These are phyloP conservation scores for Phainopepla nitens DNA, from an alignment of 2,113 vertebrate species.

Conservation along the genomic window DNA sequence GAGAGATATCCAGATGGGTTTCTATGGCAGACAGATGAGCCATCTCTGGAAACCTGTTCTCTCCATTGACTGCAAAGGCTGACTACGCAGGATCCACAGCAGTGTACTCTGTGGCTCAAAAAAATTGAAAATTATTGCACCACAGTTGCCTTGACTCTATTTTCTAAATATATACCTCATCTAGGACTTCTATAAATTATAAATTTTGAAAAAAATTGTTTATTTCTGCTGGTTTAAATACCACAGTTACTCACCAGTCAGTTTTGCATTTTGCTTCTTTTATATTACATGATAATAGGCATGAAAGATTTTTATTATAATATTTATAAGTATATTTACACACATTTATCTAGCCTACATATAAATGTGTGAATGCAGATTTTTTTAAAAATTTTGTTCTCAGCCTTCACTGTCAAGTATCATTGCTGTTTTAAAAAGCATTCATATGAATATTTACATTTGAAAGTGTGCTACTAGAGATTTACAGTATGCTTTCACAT, in stretches of 20 bases:
- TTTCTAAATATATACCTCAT: background rate
- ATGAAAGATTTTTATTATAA: background rate
- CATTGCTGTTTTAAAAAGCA: background rate
- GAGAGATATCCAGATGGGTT: conserved; percentile 34
- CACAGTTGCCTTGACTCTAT: background rate
- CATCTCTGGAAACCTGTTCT: background rate
- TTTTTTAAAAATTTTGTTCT: background rate
- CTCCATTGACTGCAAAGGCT: conserved; percentile 21
- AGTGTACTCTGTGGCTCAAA: background rate
- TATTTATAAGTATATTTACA: background rate
- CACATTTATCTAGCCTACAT: background rate
- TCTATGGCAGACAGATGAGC: conserved; percentile 46
- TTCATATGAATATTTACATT: background rate
- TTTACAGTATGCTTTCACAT: background rate
- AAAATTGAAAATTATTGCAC: background rate
- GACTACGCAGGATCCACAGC: background rate
- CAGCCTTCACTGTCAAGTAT: background rate
- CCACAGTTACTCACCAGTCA: background rate
- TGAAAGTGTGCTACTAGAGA: background rate
- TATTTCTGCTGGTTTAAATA: background rate
- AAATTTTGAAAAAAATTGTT: background rate
- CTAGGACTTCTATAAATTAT: background rate
- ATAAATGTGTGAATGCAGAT: background rate
- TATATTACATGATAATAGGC: background rate
- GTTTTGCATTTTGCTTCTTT: background rate